Percentiles rank a stretch among this genome's conserved stretches.
These are phyloP conservation scores for Corythornis madagascariensis DNA, from an alignment of 2,113 vertebrate genomes.

Conservation along the genomic window DNA sequence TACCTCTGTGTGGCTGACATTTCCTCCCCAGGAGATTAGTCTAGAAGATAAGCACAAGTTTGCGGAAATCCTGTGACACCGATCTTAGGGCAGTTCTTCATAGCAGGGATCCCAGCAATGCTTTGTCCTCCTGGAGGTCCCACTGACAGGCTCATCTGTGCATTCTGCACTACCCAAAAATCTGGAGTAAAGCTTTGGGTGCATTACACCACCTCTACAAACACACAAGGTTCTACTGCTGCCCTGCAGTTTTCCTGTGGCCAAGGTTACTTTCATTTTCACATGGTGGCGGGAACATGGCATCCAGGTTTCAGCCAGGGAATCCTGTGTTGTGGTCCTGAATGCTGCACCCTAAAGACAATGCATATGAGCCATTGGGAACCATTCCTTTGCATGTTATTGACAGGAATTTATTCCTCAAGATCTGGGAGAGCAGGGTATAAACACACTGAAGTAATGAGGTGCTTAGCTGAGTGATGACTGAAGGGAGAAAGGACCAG, in stretches of 20 bases:
- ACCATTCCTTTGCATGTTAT: neutral
- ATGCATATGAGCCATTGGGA: neutral
- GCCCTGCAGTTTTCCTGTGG: neutral
- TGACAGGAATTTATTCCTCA: neutral
- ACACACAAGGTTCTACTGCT: neutral
- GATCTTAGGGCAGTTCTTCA: neutral
- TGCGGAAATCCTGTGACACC: conserved; percentile 1
- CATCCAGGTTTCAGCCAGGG: neutral
- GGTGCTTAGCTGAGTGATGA: neutral
- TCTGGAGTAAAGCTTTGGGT: neutral
- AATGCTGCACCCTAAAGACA: neutral
- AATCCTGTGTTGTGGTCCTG: neutral
- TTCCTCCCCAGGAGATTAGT: neutral
- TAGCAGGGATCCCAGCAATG: neutral
- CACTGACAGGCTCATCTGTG: rapidly evolving
- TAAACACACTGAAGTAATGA: neutral
- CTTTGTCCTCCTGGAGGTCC: neutral
- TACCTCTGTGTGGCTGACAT: neutral
- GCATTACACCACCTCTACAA: neutral
- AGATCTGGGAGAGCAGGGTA: neutral
- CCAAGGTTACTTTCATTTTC: neutral
- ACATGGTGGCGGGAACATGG: neutral
- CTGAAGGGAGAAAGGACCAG: neutral
- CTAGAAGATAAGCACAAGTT: conserved; percentile 33
- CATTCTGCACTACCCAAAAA: neutral